Evolutionary conservation across 2,888 invertebrate genomes (phyloP), one percentile per base, ranked within the genome.

Genomic region (Agriopis marginaria): DNA sequence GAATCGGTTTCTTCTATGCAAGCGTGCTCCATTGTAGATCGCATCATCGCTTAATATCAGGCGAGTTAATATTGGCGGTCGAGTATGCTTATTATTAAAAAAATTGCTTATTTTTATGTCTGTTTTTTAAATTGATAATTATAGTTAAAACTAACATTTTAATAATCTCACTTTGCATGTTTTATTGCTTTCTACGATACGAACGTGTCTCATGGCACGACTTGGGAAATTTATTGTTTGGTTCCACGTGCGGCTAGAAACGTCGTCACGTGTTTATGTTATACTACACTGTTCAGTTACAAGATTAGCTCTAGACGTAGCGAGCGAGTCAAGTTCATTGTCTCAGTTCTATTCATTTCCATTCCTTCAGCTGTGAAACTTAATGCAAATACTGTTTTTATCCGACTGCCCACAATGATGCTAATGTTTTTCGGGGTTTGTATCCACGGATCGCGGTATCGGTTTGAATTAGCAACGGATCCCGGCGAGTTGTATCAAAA

Each of bases 241-340:
- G n/a, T 5, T 55, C 40, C 7, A 56, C 32, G 40, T 63, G 47
- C 12, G 1, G 32, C 17, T 47, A 11, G 12, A 11, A 49, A 17
- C 39, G n/a, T 39, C 7, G 12, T 47, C 66, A 60, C 66, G 54
- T 66, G 60, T 60, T 17, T 51, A 58, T 65, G 32, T 53, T 51
- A 56, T 58, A 58, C 17, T 64, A 23, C 11, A n/a, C 39, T n/a
- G 42, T 17, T 45, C 45, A 65, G 9, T 54, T 55, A 8, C 42
- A 40, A 12, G 53, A 59, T 62, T 66, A 66, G 23, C 32, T 56
- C 32, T 32, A 32, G 3, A 5, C 6, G 1, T 3, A 7, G 51
- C 45, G 6, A 14, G 8, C 39, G 39, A 45, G 58, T 51, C 58
- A 66, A 54, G 67, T 63, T 68, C 58, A 53, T 53, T 63, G 63